A percentile compares a stretch with the other conserved stretches of the same genome.
Conservation (phyloP, 2,888 invertebrate genomes). For the Athalia rosae region DNA sequence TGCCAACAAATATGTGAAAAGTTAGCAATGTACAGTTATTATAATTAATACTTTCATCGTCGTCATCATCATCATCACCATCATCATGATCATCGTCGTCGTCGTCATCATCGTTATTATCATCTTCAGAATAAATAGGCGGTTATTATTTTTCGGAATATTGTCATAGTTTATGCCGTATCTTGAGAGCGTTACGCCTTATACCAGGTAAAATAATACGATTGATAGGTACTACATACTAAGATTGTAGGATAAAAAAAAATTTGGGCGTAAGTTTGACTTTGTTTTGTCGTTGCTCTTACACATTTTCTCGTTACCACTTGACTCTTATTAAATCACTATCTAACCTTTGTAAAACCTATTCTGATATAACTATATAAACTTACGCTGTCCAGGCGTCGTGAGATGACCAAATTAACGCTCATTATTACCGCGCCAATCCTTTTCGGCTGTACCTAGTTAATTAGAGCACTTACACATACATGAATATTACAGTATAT, state of each 20-base stretch:
- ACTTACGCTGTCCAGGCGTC: too few species aligned
- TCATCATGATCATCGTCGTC: conserved; percentile 15
- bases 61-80: conserved; percentile 10
- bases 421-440: too few species aligned
- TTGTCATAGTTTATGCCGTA: too few species aligned
- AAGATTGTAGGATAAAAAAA: conserved; percentile 32
- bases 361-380: background rate
- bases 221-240: conserved; percentile 11
- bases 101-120: background rate
- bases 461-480: too few species aligned
- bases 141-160: too few species aligned
- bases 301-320: conserved; percentile 32
- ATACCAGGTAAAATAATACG: conserved; percentile 34
- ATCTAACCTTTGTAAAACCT: background rate
- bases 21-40: conserved; percentile 32
- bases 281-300: conserved; percentile 24
- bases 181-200: too few species aligned
- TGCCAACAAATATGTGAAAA: conserved; percentile 46
- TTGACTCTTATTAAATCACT: background rate
- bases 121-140: too few species aligned
- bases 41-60: conserved; percentile 6
- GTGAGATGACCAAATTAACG: too few species aligned
- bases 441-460: too few species aligned
- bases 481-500: too few species aligned
- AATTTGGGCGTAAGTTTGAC: conserved; percentile 31